Percentiles rank a stretch among this genome's conserved stretches.
Evolutionary conservation across 2,888 invertebrate species (phyloP).

Genomic region (Cylloceria caligata): DNA sequence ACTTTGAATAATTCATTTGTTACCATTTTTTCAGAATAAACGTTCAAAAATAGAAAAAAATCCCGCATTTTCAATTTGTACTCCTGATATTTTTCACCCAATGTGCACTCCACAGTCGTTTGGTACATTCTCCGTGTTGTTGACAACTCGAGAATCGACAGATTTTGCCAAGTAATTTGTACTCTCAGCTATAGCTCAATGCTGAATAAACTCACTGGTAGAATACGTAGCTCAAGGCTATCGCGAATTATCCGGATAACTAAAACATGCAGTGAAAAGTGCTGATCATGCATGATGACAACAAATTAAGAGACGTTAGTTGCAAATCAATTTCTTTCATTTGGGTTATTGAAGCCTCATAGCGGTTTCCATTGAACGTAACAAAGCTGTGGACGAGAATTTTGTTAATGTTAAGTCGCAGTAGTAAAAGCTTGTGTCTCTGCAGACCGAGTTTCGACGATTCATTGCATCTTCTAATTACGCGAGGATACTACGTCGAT

Average conservation of each 20-base stretch:
- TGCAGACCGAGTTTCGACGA: constrained; percentile 32
- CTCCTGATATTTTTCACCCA: not conserved
- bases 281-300: constrained; percentile 20
- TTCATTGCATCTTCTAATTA: constrained; percentile 53
- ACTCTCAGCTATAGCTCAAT: not conserved
- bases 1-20: too few relatives aligned
- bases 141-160: constrained; percentile 2
- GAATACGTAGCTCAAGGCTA: constrained; percentile 1
- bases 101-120: not conserved
- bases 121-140: not conserved
- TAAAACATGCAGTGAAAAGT: constrained; percentile 1
- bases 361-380: constrained; percentile 35
- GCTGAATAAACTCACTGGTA: constrained; percentile 6
- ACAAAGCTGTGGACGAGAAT: constrained; percentile 20
- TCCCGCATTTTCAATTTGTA: too few relatives aligned
- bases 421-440: constrained; percentile 19
- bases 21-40: too few relatives aligned
- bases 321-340: constrained; percentile 29
- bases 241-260: constrained; percentile 18
- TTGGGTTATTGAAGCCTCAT: constrained; percentile 29
- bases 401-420: constrained; percentile 1
- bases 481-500: not conserved
- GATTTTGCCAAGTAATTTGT: constrained; percentile 8
- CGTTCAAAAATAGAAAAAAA: too few relatives aligned
- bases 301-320: constrained; percentile 38